Percentiles rank a stretch among this genome's conserved stretches.
Conservation (phyloP, 2,113 vertebrate species). For the Callithrix jacchus region DNA sequence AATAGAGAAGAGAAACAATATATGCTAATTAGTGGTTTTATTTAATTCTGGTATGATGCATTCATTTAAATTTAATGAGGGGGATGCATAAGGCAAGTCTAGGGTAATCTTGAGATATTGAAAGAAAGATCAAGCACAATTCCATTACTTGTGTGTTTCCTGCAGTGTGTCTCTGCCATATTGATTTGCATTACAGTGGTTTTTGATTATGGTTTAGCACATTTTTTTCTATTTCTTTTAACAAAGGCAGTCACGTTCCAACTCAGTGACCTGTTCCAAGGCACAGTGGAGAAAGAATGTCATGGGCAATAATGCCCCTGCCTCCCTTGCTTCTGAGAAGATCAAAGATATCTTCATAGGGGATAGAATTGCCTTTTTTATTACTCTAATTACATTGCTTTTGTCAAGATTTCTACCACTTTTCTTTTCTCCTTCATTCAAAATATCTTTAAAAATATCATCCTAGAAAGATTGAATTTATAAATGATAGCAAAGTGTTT, state of each 20-base stretch:
- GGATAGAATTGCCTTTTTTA: conserved; percentile 56
- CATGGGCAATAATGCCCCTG: background rate
- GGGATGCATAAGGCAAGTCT: conserved; percentile 37
- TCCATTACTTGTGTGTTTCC: conserved; percentile 45
- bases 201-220: conserved; percentile 65
- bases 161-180: conserved; percentile 40
- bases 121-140: conserved; percentile 43
- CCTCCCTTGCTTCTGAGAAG: conserved; percentile 56
- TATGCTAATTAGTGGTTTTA: conserved; percentile 60
- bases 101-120: conserved; percentile 2
- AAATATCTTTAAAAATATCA: conserved; percentile 68
- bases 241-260: conserved; percentile 63
- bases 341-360: conserved; percentile 75
- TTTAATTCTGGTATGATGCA: conserved; percentile 51
- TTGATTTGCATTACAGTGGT: conserved; percentile 63
- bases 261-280: conserved; percentile 28
- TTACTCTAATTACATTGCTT: conserved; percentile 73
- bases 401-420: conserved; percentile 71
- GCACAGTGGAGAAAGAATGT: background rate
- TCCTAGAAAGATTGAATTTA: conserved; percentile 62
- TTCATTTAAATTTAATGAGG: conserved; percentile 68
- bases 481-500: conserved; percentile 75
- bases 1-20: conserved; percentile 15
- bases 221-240: conserved; percentile 47
- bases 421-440: conserved; percentile 73